Percentiles rank a stretch among this genome's conserved stretches.
Evolutionary conservation across 2,797 vertebrate genomes (phyloP).

Genomic region (Anas bahamensis): DNA sequence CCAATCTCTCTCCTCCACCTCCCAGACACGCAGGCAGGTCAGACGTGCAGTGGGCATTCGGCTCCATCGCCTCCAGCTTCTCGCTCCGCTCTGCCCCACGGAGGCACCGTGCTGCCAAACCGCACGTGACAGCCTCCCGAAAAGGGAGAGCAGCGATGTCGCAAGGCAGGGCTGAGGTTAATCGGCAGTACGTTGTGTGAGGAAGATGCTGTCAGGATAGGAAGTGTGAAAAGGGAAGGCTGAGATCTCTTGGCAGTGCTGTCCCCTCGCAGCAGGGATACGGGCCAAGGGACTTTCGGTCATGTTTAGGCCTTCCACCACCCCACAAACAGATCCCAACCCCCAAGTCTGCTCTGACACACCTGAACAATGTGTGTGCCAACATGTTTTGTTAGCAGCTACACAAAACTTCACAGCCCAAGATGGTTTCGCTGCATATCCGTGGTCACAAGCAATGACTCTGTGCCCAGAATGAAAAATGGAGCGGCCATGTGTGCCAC

Average conservation of each 20-base stretch:
- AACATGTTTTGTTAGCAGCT: neutral
- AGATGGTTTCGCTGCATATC: neutral
- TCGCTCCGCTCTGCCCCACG: neutral
- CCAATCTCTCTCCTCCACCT: neutral
- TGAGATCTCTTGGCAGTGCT: constrained; percentile 34
- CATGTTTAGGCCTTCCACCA: neutral
- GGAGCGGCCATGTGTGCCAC: neutral
- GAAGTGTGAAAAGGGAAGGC: constrained; percentile 29
- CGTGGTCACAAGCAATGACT: fast-evolving
- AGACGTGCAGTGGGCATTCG: neutral
- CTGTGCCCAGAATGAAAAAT: neutral
- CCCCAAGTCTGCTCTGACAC: neutral
- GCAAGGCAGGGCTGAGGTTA: neutral
- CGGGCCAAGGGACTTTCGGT: constrained; percentile 18
- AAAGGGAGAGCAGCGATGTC: neutral
- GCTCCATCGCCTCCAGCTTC: neutral
- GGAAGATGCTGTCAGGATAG: neutral
- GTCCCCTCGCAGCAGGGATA: neutral
- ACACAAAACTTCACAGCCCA: neutral
- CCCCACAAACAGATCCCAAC: neutral
- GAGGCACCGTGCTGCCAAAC: neutral
- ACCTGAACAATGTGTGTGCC: neutral
- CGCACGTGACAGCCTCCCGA: neutral
- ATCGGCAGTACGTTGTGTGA: neutral
- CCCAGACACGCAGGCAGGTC: neutral